Evolutionary conservation across 2,888 invertebrate genomes (phyloP).

Genomic region (Neoaliturus tenellus): DNA sequence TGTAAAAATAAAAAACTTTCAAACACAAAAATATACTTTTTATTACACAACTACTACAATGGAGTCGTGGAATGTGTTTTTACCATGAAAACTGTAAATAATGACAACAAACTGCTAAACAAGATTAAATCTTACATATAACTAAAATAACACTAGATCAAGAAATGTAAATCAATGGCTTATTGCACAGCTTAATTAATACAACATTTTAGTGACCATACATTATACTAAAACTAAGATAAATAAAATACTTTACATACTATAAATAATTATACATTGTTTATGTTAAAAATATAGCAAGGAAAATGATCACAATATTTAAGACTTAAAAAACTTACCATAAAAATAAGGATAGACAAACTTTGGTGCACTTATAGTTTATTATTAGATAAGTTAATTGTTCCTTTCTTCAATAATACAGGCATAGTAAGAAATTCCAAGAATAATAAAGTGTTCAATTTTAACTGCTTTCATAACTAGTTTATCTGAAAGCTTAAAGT

Average conservation of each 20-base stretch:
- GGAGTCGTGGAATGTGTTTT: neutral
- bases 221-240: neutral
- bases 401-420: too few relatives aligned
- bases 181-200: neutral
- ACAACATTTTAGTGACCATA: conserved; percentile 1
- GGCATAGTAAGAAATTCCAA: too few relatives aligned
- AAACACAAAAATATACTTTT: conserved; percentile 30
- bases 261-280: conserved; percentile 13
- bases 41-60: neutral
- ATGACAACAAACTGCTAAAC: neutral
- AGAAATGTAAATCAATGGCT: neutral
- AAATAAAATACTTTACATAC: conserved; percentile 9
- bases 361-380: too few relatives aligned
- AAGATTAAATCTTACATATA: neutral
- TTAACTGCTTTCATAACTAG: too few relatives aligned
- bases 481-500: too few relatives aligned
- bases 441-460: too few relatives aligned
- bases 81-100: neutral
- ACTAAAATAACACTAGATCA: neutral
- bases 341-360: neutral
- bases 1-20: neutral
- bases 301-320: conserved; percentile 9
- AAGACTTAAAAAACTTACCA: neutral
- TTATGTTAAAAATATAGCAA: neutral
- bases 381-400: too few relatives aligned